These are phyloP conservation scores for Trachymyrmex septentrionalis DNA, from an alignment of 1,140 invertebrate species.

Conservation along the genomic window DNA sequence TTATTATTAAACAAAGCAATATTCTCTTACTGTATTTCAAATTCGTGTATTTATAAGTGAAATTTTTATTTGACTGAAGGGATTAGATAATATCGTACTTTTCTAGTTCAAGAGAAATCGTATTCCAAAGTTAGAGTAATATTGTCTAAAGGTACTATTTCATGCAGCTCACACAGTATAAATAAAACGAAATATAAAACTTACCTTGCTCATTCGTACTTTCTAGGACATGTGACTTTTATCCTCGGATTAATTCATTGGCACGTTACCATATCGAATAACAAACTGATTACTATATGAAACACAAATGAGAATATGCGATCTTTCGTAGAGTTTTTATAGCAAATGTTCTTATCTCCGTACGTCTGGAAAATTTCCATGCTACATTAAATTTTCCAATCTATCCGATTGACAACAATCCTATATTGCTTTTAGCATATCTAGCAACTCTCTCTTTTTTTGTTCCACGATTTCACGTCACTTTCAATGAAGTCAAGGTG, in stretches of 20 bases:
- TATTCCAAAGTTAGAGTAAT: background rate
- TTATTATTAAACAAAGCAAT: no score
- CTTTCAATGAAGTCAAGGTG: constrained; percentile 9
- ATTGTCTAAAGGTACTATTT: background rate
- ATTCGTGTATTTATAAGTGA: background rate
- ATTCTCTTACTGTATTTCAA: background rate
- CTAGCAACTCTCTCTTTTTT: constrained; percentile 34
- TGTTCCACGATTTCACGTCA: background rate
- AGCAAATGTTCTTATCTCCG: background rate
- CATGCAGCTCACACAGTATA: background rate
- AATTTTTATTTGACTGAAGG: background rate
- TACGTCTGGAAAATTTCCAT: background rate
- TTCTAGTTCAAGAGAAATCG: background rate
- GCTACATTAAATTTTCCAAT: background rate
- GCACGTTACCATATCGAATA: background rate
- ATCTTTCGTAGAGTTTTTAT: background rate
- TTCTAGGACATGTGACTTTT: background rate
- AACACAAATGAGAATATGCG: background rate
- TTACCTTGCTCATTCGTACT: background rate
- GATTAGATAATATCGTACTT: background rate
- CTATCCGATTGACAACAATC: background rate
- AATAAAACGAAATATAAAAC: background rate
- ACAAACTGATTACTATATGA: background rate
- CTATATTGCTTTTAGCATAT: background rate
- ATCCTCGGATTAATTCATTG: constrained; percentile 13